Evolutionary conservation across 2,113 vertebrate genomes (phyloP).

Genomic region (Zosterops lateralis): DNA sequence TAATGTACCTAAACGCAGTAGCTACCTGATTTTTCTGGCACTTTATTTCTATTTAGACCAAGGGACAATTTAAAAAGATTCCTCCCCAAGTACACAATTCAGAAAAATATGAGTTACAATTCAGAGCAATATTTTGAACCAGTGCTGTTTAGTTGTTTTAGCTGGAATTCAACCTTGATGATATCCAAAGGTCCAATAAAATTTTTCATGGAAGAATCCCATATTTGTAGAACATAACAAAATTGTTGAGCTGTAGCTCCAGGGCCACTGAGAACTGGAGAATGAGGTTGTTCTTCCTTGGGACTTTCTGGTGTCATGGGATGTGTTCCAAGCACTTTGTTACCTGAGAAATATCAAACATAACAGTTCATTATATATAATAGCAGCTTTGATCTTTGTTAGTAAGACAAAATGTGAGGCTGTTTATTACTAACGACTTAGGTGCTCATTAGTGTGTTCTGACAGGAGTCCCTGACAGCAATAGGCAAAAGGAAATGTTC

Average conservation of each 20-base stretch:
- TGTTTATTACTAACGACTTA: constrained; percentile 44
- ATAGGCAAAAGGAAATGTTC: not conserved
- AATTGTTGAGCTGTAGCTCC: constrained; percentile 38
- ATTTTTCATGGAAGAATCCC: constrained; percentile 39
- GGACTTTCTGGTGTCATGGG: constrained; percentile 8
- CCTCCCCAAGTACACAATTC: constrained; percentile 12
- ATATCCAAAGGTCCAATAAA: constrained; percentile 56
- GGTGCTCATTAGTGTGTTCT: constrained; percentile 30
- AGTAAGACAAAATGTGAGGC: constrained; percentile 41
- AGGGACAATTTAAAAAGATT: constrained; percentile 48
- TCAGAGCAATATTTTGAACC: constrained; percentile 16
- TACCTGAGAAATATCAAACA: constrained; percentile 64
- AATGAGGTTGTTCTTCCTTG: not conserved
- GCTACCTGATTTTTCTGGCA: constrained; percentile 31
- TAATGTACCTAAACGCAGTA: not conserved
- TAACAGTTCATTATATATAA: constrained; percentile 39
- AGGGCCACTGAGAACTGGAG: not conserved
- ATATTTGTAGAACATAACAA: not conserved
- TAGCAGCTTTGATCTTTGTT: constrained; percentile 13
- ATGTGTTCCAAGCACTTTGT: constrained; percentile 31
- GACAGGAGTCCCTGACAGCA: not conserved
- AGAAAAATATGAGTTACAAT: constrained; percentile 8
- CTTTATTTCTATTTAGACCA: constrained; percentile 67
- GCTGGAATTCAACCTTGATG: constrained; percentile 34
- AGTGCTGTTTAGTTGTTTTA: constrained; percentile 32